A percentile compares a stretch with the other conserved stretches of the same genome.
These are phyloP conservation scores for Aporophyla lueneburgensis DNA, from an alignment of 2,888 invertebrate species.

Conservation along the genomic window DNA sequence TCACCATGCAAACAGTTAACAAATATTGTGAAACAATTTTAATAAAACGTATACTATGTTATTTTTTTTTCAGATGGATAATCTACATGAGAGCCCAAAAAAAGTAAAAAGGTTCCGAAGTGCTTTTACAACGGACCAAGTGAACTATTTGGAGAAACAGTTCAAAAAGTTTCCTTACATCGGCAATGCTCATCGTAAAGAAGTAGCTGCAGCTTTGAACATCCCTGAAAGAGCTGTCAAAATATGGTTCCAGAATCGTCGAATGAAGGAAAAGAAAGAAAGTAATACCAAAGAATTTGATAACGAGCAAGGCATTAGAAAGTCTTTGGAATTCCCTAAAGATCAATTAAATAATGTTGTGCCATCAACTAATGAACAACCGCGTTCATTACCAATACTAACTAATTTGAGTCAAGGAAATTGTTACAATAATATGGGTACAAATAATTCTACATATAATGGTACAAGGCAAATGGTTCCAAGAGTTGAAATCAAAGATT, in stretches of 20 bases:
- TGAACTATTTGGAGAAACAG: slow-evolving; percentile 93
- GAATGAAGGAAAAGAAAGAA: slow-evolving; percentile 94
- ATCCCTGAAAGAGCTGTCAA: slow-evolving; percentile 94
- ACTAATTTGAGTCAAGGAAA: slow-evolving; percentile 23
- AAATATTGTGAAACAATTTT: slow-evolving; percentile 20
- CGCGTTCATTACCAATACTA: slow-evolving; percentile 69
- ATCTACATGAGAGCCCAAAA: slow-evolving; percentile 44
- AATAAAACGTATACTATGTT: neutral
- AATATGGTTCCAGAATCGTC: slow-evolving; percentile 96
- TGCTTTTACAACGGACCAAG: slow-evolving; percentile 94
- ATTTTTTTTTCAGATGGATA: slow-evolving; percentile 66
- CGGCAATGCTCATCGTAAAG: slow-evolving; percentile 92
- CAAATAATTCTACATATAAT: slow-evolving; percentile 9
- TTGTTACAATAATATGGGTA: neutral
- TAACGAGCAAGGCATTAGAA: slow-evolving; percentile 62
- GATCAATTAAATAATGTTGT: slow-evolving; percentile 73
- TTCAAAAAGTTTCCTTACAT: slow-evolving; percentile 93
- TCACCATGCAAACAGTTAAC: neutral
- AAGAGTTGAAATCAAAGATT: slow-evolving; percentile 13
- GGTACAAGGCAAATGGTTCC: neutral
- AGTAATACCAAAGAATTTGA: slow-evolving; percentile 69
- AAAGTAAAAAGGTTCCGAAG: slow-evolving; percentile 86
- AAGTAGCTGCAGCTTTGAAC: slow-evolving; percentile 92
- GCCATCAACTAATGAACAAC: slow-evolving; percentile 71
- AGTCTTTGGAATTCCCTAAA: slow-evolving; percentile 64